Conservation (phyloP, 2,888 invertebrate genomes). For the Sesia bembeciformis region DNA sequence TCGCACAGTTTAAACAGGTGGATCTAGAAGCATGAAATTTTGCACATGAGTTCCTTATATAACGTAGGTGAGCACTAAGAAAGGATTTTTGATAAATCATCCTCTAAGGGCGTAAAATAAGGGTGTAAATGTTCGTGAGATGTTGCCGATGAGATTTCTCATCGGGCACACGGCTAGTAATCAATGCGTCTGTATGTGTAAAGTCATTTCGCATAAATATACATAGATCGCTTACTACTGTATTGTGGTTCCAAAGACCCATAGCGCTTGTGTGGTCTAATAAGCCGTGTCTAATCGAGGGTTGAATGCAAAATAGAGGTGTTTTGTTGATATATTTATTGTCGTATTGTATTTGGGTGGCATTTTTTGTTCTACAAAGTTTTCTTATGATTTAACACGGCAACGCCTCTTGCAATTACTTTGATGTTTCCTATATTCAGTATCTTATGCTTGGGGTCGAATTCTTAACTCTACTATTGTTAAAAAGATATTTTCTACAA, state of each 20-base stretch:
- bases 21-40: no score
- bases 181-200: not conserved
- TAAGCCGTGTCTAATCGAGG: conserved; percentile 26
- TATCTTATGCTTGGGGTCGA: no score
- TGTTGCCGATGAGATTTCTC: not conserved
- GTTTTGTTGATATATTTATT: conserved; percentile 24
- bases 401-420: not conserved
- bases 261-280: conserved; percentile 29
- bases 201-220: not conserved
- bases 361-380: conserved; percentile 12
- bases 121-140: no score
- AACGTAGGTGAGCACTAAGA: no score
- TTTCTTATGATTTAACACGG: not conserved
- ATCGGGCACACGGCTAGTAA: not conserved
- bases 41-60: no score
- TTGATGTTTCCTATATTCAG: no score
- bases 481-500: no score
- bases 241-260: conserved; percentile 4
- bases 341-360: conserved; percentile 22
- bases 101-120: no score
- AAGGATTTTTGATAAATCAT: no score
- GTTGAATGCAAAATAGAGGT: conserved; percentile 23
- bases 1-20: no score
- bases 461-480: no score
- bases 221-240: not conserved